These are phyloP conservation scores for Drosophila baimaii DNA, from an alignment of 1,140 invertebrate species.

Conservation along the genomic window DNA sequence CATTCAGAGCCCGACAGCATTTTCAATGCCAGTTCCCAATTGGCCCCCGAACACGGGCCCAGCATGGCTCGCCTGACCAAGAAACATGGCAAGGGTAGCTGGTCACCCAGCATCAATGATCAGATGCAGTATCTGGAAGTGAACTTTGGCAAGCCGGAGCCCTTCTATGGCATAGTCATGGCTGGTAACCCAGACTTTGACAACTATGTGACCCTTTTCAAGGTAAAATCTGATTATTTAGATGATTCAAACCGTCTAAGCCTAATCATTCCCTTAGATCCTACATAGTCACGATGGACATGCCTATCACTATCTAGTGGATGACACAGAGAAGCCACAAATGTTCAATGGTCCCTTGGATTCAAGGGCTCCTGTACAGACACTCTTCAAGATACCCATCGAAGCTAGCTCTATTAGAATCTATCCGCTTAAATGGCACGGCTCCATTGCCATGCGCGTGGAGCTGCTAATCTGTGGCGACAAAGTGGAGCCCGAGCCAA, in stretches of 20 bases:
- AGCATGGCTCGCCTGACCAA: slow-evolving; percentile 85
- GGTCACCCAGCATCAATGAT: slow-evolving; percentile 87
- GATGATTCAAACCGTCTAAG: not conserved
- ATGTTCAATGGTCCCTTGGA: slow-evolving; percentile 90
- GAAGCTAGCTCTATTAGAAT: slow-evolving; percentile 90
- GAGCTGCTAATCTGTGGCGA: slow-evolving; percentile 90
- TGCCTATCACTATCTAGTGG: slow-evolving; percentile 86
- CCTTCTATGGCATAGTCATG: slow-evolving; percentile 90
- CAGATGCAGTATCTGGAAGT: slow-evolving; percentile 89
- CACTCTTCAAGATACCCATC: slow-evolving; percentile 89
- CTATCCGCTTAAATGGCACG: slow-evolving; percentile 90
- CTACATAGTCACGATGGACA: slow-evolving; percentile 88
- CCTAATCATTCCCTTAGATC: slow-evolving; percentile 77
- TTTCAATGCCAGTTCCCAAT: slow-evolving; percentile 87
- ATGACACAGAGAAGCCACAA: slow-evolving; percentile 84
- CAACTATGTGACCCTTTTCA: slow-evolving; percentile 91
- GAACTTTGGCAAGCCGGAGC: slow-evolving; percentile 86
- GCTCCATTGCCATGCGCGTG: slow-evolving; percentile 89
- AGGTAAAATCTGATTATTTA: slow-evolving; percentile 63
- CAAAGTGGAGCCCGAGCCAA: slow-evolving; percentile 8
- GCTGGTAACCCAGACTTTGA: slow-evolving; percentile 88
- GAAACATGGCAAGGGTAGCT: slow-evolving; percentile 85
- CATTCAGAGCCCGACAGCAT: slow-evolving; percentile 85
- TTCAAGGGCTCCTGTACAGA: slow-evolving; percentile 85
- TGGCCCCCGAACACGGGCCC: slow-evolving; percentile 85